These are phyloP conservation scores for Leucophenga montana DNA, from an alignment of 2,888 invertebrate species.

Conservation along the genomic window DNA sequence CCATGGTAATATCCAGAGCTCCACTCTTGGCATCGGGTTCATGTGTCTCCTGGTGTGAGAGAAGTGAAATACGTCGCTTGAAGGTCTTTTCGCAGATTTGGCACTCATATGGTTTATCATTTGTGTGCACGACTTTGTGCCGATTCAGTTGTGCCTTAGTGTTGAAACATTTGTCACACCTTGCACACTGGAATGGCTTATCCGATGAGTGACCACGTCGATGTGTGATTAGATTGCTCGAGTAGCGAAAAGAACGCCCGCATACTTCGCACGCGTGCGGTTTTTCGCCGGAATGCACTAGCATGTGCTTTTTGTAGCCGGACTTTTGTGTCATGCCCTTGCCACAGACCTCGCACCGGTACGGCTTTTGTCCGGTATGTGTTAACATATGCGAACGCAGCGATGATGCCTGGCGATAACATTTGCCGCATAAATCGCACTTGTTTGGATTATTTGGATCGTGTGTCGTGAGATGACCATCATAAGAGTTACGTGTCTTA, in stretches of 20 bases:
- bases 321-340: conserved; percentile 72
- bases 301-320: conserved; percentile 72
- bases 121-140: conserved; percentile 59
- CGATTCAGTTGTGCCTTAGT: conserved; percentile 62
- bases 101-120: conserved; percentile 58
- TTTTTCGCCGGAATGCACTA: conserved; percentile 71
- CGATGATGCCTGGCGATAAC: conserved; percentile 70
- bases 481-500: conserved; percentile 71
- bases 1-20: neutral
- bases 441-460: conserved; percentile 70
- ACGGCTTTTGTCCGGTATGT: conserved; percentile 71
- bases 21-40: conserved; percentile 5
- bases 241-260: conserved; percentile 67
- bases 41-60: conserved; percentile 54
- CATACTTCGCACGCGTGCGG: conserved; percentile 69
- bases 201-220: conserved; percentile 65
- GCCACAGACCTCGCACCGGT: conserved; percentile 69
- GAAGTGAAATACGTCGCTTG: conserved; percentile 55
- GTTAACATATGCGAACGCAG: conserved; percentile 66
- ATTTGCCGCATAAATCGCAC: conserved; percentile 68
- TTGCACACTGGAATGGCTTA: conserved; percentile 55
- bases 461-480: conserved; percentile 70
- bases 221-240: conserved; percentile 71
- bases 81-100: conserved; percentile 58
- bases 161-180: conserved; percentile 60